A percentile compares a stretch with the other conserved stretches of the same genome.
Evolutionary conservation across 2,113 vertebrate genomes (phyloP).

Genomic region (Triplophysa siluroides): DNA sequence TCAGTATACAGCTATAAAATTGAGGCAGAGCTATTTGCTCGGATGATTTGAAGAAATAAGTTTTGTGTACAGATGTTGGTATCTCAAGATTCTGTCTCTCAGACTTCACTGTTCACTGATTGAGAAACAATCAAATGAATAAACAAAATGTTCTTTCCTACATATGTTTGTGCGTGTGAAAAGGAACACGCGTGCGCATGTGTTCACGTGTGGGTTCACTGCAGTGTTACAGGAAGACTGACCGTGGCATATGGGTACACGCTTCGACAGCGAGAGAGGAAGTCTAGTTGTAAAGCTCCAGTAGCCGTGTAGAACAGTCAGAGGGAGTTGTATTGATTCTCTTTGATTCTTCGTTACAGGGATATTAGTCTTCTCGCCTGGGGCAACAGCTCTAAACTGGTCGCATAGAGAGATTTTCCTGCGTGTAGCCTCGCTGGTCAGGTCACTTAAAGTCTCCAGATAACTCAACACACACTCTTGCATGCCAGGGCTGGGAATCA

Average conservation of each 20-base stretch:
- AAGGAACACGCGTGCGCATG: neutral
- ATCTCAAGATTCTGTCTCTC: too few species aligned
- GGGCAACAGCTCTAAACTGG: neutral
- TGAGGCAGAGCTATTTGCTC: too few species aligned
- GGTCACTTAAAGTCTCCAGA: constrained; percentile 25
- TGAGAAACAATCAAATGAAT: too few species aligned
- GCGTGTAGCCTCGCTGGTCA: constrained; percentile 1
- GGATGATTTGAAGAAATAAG: too few species aligned
- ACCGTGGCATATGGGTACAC: neutral
- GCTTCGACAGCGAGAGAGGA: neutral
- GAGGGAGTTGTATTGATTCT: constrained; percentile 3
- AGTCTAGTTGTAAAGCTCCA: neutral
- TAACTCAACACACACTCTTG: neutral
- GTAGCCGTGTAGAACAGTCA: neutral
- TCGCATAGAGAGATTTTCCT: constrained; percentile 24
- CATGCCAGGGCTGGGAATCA: neutral
- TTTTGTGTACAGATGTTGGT: too few species aligned
- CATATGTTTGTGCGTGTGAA: too few species aligned
- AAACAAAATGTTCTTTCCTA: too few species aligned
- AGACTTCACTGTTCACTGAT: too few species aligned
- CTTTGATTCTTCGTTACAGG: constrained; percentile 10
- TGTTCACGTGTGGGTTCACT: neutral
- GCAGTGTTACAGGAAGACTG: neutral
- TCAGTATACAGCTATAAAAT: too few species aligned
- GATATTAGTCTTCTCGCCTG: constrained; percentile 30